phyloP scores from a whole-genome alignment of 1,140 invertebrate genomes.

The Bombus superbus region DNA sequence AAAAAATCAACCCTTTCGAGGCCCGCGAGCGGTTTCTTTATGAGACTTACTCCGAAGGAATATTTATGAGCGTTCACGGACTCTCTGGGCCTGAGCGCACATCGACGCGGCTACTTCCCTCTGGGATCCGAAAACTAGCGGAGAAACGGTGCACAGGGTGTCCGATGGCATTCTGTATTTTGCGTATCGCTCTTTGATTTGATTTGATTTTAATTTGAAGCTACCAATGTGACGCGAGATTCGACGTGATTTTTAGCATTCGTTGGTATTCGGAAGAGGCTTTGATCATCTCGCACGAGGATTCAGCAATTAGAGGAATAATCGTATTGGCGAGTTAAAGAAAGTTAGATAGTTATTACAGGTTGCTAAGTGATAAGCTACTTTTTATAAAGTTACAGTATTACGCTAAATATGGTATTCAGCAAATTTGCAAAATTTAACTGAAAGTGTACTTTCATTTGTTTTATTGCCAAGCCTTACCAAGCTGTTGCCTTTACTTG shows the following conservation, averaged over 20 bases:
- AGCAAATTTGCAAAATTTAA: no score
- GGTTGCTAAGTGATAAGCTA: no score
- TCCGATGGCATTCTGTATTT: neutral
- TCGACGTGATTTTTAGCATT: neutral
- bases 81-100: neutral
- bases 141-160: neutral
- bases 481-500: neutral
- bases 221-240: neutral
- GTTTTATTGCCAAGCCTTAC: no score
- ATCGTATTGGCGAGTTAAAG: no score
- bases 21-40: conserved; percentile 80
- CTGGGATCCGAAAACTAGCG: neutral
- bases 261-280: no score
- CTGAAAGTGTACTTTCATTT: fast-evolving
- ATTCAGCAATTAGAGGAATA: no score
- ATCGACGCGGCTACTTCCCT: neutral
- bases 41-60: conserved; percentile 75
- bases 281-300: no score
- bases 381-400: neutral
- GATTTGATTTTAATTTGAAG: neutral
- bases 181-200: no score
- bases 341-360: fast-evolving
- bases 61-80: conserved; percentile 79
- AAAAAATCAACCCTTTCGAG: conserved; percentile 78
- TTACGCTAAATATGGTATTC: no score